A percentile compares a stretch with the other conserved stretches of the same genome.
These are phyloP conservation scores for Cheilosia variabilis DNA, from an alignment of 2,888 invertebrate genomes.

Conservation along the genomic window DNA sequence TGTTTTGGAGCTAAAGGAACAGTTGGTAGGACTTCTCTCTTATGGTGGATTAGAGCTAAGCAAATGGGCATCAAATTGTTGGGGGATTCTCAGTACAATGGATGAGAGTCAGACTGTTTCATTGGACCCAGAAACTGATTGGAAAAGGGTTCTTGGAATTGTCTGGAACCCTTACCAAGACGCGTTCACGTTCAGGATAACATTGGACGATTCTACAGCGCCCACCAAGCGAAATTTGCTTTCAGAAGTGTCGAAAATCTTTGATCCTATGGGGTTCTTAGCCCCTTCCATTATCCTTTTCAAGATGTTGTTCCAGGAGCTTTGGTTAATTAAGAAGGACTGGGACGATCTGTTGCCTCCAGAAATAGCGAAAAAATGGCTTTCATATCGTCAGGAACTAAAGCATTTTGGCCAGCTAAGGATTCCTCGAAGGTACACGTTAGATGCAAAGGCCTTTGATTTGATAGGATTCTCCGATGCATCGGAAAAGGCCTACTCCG, in stretches of 20 bases:
- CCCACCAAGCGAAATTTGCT: no score
- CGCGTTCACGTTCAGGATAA: not conserved
- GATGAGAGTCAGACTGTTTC: not conserved
- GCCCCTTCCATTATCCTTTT: no score
- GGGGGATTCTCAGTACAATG: not conserved
- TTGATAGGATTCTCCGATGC: slow-evolving; percentile 18
- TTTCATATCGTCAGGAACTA: not conserved
- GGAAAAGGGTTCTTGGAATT: no score
- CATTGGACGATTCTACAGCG: not conserved
- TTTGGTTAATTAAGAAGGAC: not conserved
- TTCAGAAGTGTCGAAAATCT: no score
- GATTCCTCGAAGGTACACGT: slow-evolving; percentile 4
- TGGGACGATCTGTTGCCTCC: slow-evolving; percentile 1
- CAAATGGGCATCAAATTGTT: not conserved
- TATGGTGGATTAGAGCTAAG: not conserved
- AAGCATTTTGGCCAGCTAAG: slow-evolving; percentile 3
- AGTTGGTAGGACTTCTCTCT: no score
- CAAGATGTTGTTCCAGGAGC: no score
- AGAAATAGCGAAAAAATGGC: not conserved
- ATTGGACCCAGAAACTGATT: not conserved
- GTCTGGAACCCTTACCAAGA: not conserved
- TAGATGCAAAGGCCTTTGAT: not conserved
- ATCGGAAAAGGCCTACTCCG: not conserved
- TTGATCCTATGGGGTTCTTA: no score
- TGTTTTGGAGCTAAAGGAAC: not conserved